These are phyloP conservation scores for Pipistrellus pygmaeus DNA, from an alignment of 2,797 vertebrate species.

Conservation along the genomic window DNA sequence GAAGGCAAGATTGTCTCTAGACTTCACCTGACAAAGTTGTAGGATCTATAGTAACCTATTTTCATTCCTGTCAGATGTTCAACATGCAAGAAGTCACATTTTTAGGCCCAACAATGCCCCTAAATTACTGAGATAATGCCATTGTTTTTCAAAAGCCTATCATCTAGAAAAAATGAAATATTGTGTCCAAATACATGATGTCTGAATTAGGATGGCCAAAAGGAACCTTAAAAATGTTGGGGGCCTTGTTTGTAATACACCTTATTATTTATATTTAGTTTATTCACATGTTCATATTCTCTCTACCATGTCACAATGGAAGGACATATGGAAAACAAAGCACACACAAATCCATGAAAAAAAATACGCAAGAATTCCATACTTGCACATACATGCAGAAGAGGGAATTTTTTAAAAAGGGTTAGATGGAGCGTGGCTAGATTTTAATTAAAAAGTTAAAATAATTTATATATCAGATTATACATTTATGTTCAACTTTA, in stretches of 20 bases:
- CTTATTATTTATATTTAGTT: neutral
- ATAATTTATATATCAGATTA: neutral
- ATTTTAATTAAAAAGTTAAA: neutral
- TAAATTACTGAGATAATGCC: neutral
- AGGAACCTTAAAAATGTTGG: neutral
- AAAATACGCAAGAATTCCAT: neutral
- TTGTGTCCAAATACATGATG: neutral
- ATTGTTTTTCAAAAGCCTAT: neutral
- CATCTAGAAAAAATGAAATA: neutral
- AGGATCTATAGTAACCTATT: neutral
- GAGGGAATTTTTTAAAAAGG: neutral
- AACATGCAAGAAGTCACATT: neutral
- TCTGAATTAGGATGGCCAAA: neutral
- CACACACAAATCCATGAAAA: neutral
- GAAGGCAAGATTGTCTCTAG: neutral
- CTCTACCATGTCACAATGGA: neutral
- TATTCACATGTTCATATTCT: neutral
- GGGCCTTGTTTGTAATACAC: neutral
- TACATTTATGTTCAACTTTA: neutral
- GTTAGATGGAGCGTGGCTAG: neutral
- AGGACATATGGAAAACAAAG: neutral
- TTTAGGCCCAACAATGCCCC: neutral
- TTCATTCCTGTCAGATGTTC: neutral
- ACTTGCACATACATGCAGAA: neutral
- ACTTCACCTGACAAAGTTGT: neutral